Base-by-base conservation (phyloP, 2,113 vertebrate species). In the Bos indicus region DNA sequence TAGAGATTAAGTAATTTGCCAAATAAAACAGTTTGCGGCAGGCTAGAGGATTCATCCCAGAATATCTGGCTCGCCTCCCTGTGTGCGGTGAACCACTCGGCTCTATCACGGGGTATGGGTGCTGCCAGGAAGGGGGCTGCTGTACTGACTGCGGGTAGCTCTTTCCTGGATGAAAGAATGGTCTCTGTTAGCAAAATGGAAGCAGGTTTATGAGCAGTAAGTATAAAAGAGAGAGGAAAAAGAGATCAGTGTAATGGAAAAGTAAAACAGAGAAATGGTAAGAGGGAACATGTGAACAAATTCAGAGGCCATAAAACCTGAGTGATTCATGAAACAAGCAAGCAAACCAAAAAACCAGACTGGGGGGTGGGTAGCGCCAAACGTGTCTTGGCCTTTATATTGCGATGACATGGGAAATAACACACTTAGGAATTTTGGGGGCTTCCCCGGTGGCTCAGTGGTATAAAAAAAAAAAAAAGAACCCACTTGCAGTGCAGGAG, bases 341-440 rank as follows among this genome's bases (percentile, higher is more conserved):
- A 17, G 64, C 23, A 84, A 81, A 52, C 2, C 0, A 23, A 90
- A 51, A 85, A 30, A 33, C 2, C 7, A 5, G 11, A 14, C 19
- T n/a, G 30, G 0, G 13, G 1, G 40, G 36, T 36, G 7, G 17
- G 2, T 8, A 16, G 21, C 1, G 17, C 21, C 2, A 30, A 46
- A 26, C 1, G 1, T 78, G 26, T 54, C 33, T n/a, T 60, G 28
- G 23, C 6, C 28, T 11, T 59, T 43, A 13, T 25, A n/a, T 60
- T 28, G n/a, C 59, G n/a, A 21, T 60, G 28, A 10, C 1, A 4
- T 5, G 14, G 11, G 2, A 77, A 43, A 77, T 26, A 43, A 23
- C 11, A 14, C 23, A 77, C 12, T 77, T 43, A 26, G 71, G 71
- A 43, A 25, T 25, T 77, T 77, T 2, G 3, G 36, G 71, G 36